Percentiles rank a stretch among this genome's conserved stretches.
phyloP scores from a whole-genome alignment of 2,797 vertebrate genomes.

The Salarias fasciatus region DNA sequence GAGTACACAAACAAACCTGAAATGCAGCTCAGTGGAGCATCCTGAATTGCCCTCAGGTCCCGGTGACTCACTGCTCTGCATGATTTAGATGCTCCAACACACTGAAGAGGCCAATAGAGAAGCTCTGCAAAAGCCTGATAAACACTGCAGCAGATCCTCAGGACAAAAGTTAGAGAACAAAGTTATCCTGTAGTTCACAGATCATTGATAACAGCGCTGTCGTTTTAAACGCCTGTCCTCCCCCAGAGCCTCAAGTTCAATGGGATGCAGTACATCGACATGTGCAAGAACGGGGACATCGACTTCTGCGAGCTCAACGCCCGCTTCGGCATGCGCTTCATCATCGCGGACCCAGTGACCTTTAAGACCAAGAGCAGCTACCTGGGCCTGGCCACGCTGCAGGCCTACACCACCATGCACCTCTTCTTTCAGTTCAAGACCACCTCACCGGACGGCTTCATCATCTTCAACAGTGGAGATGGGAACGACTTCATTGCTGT shows the following conservation, averaged over 20 bases:
- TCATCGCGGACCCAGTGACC: conserved; percentile 95
- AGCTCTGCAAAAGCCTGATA: too few species aligned
- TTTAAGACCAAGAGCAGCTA: conserved; percentile 98
- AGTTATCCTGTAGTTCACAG: too few species aligned
- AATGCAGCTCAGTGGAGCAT: too few species aligned
- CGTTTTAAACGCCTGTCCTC: not conserved
- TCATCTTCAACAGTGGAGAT: conserved; percentile 97
- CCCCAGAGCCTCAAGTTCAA: conserved; percentile 94
- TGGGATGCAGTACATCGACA: conserved; percentile 95
- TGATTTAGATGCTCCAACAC: too few species aligned
- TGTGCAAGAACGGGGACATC: conserved; percentile 98
- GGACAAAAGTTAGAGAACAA: too few species aligned
- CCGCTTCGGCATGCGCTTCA: conserved; percentile 94
- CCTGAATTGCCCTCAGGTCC: too few species aligned
- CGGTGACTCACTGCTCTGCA: too few species aligned
- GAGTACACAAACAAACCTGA: too few species aligned
- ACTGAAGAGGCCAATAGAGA: too few species aligned
- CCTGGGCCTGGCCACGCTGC: conserved; percentile 93
- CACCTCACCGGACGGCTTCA: conserved; percentile 94
- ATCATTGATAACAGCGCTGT: too few species aligned
- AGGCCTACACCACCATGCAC: conserved; percentile 98
- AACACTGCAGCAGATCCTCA: too few species aligned
- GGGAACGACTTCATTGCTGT: conserved; percentile 98
- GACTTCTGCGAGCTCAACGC: conserved; percentile 97
- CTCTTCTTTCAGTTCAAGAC: conserved; percentile 99